Conservation (phyloP, 2,888 invertebrate species). For the Drosophila peninsularis region DNA sequence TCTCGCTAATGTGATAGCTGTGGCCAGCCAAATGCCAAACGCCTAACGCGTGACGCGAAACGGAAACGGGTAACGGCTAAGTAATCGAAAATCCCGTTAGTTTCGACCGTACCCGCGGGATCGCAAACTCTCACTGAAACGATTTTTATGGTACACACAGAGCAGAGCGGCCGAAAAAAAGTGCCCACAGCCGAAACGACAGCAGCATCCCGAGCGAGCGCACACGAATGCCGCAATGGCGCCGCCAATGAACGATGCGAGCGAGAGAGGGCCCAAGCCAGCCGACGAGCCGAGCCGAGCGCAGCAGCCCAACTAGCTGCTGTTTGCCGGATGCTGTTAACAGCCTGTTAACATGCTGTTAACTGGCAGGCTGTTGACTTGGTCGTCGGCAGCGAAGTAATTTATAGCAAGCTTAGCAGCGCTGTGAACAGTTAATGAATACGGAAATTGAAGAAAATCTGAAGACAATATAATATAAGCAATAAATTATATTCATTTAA, state of each 20-base stretch:
- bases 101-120: slow-evolving; percentile 85
- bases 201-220: slow-evolving; percentile 60
- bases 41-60: slow-evolving; percentile 40
- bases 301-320: slow-evolving; percentile 43
- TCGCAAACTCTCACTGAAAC: slow-evolving; percentile 85
- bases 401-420: slow-evolving; percentile 51
- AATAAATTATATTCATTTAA: neutral
- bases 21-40: slow-evolving; percentile 2
- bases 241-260: slow-evolving; percentile 54
- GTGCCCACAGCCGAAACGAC: slow-evolving; percentile 31
- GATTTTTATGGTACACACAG: slow-evolving; percentile 84
- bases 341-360: slow-evolving; percentile 7
- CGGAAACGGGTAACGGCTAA: slow-evolving; percentile 32
- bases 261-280: slow-evolving; percentile 36
- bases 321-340: slow-evolving; percentile 41
- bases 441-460: too few species aligned
- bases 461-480: too few species aligned
- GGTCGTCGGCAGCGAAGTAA: neutral
- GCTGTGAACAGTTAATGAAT: neutral
- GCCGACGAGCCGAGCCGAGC: slow-evolving; percentile 46
- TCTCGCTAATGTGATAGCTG: slow-evolving; percentile 26
- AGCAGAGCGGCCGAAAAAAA: slow-evolving; percentile 54
- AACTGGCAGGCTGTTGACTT: slow-evolving; percentile 26
- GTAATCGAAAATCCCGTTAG: slow-evolving; percentile 71
- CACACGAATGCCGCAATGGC: slow-evolving; percentile 21